These are phyloP conservation scores for Amyelois transitella DNA, from an alignment of 1,140 invertebrate genomes.

Conservation along the genomic window DNA sequence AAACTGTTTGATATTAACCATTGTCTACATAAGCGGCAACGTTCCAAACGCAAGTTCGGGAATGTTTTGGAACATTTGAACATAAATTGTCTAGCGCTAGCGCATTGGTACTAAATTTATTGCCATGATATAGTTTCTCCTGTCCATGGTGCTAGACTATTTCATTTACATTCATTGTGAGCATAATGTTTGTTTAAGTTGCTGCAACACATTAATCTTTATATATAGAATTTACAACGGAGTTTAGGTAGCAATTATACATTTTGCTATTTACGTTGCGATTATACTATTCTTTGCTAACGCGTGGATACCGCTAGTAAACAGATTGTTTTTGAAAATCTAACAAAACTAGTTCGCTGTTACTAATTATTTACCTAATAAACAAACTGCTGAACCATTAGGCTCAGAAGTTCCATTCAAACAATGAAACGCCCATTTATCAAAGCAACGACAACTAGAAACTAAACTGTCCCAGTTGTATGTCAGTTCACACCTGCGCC, in stretches of 20 bases:
- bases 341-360: too few relatives aligned
- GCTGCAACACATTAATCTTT: too few relatives aligned
- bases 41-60: slow-evolving; percentile 19
- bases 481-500: slow-evolving; percentile 26
- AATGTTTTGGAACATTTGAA: slow-evolving; percentile 21
- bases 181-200: not conserved
- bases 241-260: too few relatives aligned
- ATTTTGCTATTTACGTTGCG: too few relatives aligned
- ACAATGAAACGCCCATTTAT: not conserved
- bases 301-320: too few relatives aligned
- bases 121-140: slow-evolving; percentile 32
- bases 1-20: not conserved
- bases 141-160: slow-evolving; percentile 14
- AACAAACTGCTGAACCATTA: not conserved
- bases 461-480: slow-evolving; percentile 14
- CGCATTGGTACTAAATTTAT: slow-evolving; percentile 40
- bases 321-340: too few relatives aligned
- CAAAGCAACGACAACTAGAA: slow-evolving; percentile 2
- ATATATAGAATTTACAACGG: too few relatives aligned
- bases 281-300: too few relatives aligned
- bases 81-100: slow-evolving; percentile 42
- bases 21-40: slow-evolving; percentile 2
- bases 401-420: slow-evolving; percentile 8
- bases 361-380: not conserved
- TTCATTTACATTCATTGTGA: not conserved